These are phyloP conservation scores for Enchytraeus crypticus DNA, from an alignment of 2,888 invertebrate species.

Conservation along the genomic window DNA sequence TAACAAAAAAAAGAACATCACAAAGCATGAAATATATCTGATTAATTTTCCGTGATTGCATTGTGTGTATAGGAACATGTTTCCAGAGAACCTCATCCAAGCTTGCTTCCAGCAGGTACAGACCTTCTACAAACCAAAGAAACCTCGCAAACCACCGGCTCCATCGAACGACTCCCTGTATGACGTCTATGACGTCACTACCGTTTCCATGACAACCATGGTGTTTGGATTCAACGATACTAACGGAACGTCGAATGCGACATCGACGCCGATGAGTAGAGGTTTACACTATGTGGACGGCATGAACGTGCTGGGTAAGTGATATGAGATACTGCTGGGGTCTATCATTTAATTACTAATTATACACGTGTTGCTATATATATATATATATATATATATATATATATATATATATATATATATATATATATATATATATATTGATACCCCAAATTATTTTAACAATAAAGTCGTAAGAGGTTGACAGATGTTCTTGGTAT, in stretches of 20 bases:
- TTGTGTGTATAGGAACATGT: slow-evolving; percentile 55
- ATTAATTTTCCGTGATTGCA: no score
- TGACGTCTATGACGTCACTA: not conserved
- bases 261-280: slow-evolving; percentile 11
- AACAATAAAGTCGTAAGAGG: no score
- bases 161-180: not conserved
- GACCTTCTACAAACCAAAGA: slow-evolving; percentile 49
- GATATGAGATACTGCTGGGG: no score
- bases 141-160: not conserved
- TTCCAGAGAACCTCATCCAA: slow-evolving; percentile 58
- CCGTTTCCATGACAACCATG: not conserved
- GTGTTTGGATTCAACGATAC: not conserved
- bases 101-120: slow-evolving; percentile 57
- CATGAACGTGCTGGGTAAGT: slow-evolving; percentile 58
- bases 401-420: no score
- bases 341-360: no score
- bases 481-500: no score
- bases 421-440: no score
- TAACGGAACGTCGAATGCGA: slow-evolving; percentile 10
- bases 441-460: no score
- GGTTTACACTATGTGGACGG: slow-evolving; percentile 49
- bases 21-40: no score
- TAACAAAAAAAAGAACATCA: no score
- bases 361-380: no score
- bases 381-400: no score